phyloP scores from a whole-genome alignment of 2,113 vertebrate genomes.

The Mystacornis crossleyi region DNA sequence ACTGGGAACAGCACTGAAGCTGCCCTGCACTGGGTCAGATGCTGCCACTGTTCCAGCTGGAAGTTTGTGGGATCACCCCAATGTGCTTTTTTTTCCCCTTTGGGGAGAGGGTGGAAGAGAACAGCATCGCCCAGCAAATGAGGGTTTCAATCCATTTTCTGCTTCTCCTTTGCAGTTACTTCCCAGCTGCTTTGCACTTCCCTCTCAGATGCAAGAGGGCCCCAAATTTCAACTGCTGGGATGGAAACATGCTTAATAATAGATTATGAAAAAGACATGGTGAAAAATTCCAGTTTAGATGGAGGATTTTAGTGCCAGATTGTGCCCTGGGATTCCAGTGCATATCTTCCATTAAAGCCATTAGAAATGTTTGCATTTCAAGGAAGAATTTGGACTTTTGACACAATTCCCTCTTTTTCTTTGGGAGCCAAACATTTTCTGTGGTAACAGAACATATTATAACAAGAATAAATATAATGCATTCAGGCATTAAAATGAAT shows the following conservation, averaged over 20 bases:
- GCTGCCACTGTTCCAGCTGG: background rate
- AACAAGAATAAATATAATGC: conserved; percentile 53
- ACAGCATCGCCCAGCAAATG: background rate
- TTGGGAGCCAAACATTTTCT: conserved; percentile 44
- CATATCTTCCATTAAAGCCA: conserved; percentile 37
- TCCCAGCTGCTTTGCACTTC: conserved; percentile 13
- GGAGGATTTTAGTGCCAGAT: conserved; percentile 21
- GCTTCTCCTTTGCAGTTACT: background rate
- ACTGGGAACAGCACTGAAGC: background rate
- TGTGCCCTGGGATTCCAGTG: conserved; percentile 14
- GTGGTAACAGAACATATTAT: conserved; percentile 51
- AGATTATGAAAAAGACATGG: conserved; percentile 44
- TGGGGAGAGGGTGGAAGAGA: background rate
- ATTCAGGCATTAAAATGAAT: conserved; percentile 62
- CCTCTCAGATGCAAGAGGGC: conserved; percentile 29
- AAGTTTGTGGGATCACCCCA: background rate
- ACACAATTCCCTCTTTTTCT: conserved; percentile 48
- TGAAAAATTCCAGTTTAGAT: conserved; percentile 42
- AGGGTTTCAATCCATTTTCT: background rate
- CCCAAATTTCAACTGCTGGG: conserved; percentile 16
- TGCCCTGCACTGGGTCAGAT: background rate
- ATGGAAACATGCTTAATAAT: conserved; percentile 42
- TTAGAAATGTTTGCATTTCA: conserved; percentile 28
- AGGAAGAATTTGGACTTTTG: conserved; percentile 46
- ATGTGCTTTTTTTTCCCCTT: accelerated